These are phyloP conservation scores for Choreutis nemorana DNA, from an alignment of 2,888 invertebrate species.

Conservation along the genomic window DNA sequence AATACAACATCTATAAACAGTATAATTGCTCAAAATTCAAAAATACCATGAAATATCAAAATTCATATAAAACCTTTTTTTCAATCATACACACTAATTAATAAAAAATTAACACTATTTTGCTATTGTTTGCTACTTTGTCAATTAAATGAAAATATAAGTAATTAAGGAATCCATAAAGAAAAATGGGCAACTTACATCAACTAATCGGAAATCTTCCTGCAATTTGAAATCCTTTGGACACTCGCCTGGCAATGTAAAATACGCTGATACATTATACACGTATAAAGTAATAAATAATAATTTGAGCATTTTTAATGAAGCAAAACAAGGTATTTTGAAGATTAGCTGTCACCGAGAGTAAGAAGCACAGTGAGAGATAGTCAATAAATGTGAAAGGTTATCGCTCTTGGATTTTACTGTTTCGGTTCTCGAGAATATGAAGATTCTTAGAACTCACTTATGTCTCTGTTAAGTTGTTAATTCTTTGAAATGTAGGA, in stretches of 20 bases:
- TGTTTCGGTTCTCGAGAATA: no score
- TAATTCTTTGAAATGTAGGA: no score
- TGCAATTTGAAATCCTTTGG: conserved; percentile 33
- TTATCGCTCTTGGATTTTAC: no score
- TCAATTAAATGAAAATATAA: neutral
- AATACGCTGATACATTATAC: conserved; percentile 28
- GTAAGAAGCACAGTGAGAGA: no score
- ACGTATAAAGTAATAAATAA: conserved; percentile 17
- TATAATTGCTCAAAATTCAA: neutral
- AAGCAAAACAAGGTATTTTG: neutral
- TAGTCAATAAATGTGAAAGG: conserved; percentile 14
- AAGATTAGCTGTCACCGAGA: no score
- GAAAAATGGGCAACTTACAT: conserved; percentile 23
- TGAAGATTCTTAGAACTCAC: conserved; percentile 1
- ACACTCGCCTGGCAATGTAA: conserved; percentile 39
- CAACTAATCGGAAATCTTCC: conserved; percentile 34
- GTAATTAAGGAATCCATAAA: neutral
- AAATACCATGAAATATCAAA: neutral
- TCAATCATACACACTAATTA: no score
- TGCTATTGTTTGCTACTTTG: neutral
- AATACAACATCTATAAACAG: neutral
- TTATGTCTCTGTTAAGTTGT: no score
- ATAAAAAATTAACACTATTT: neutral
- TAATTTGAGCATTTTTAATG: conserved; percentile 23
- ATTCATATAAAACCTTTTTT: no score